Base-by-base conservation (phyloP, 2,888 invertebrate genomes). In the Piscicola geometra region DNA sequence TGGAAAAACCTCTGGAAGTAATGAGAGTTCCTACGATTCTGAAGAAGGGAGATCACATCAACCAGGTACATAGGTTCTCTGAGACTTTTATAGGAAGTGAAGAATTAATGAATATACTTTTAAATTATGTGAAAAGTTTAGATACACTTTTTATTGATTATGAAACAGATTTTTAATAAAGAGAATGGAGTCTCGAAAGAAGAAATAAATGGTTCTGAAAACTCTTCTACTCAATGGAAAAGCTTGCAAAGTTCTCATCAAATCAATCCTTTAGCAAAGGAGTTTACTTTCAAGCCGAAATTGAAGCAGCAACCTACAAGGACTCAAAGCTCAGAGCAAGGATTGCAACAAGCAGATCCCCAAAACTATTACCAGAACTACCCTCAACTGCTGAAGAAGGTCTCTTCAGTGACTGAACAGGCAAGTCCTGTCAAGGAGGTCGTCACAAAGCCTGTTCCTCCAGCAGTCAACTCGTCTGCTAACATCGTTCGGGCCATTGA, bases 351-450 rank as follows among this genome's bases (percentile, higher is more conserved):
- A 5, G 21, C 5, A 25, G n/a, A 56, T 21, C 3, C n/a, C 3
- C 60, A 56, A 56, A 56, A 25, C 25, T 56, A 56, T 56, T 18
- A 56, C n/a, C 60, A 56, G n/a, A 56, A 56, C 25, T 56, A 56
- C 25, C 60, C 60, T 56, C 60, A 56, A 21, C n/a, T 56, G 25
- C n/a, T 56, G 60, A 56, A 56, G n/a, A 56, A 56, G n/a, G 21
- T 25, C n/a, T n/a, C 25, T 18, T 18, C 25, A 25, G 25, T 56
- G 25, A 25, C 60, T 56, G 60, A 56, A 21, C 60, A 56, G 21
- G 60, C 9, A 56, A 56, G n/a, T 5, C n/a, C 5, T 25, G 25
- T 25, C 3, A 56, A 56, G 25, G 60, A 56, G 25, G n/a, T 56
- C 3, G 25, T 3, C 3, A n/a, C 60, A 5, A 56, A 56, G 25